Base-by-base conservation (phyloP, 2,113 vertebrate species). In the Thalassarche chlororhynchos region DNA sequence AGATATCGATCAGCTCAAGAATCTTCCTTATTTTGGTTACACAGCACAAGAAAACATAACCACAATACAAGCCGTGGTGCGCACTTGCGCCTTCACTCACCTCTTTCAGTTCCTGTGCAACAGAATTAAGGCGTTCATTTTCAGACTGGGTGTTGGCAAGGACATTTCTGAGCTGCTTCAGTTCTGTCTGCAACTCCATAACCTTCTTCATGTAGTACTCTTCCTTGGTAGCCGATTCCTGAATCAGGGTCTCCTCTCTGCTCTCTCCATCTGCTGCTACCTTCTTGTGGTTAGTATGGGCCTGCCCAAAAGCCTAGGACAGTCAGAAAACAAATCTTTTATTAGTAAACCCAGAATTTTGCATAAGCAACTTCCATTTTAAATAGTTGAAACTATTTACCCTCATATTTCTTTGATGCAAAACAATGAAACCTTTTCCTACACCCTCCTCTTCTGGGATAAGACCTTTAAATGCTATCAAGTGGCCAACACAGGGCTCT, bases 171-270 rank as follows among this genome's bases (percentile, higher is more conserved):
- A 99, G 96, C 97, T 99, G 99, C 89, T 99, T 99, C 46, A 99
- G 98, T 69, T 99, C 99, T 7, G 98, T 99, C 98, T 99, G 99
- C 90, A 99, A 92, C 93, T 99, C 99, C 58, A 99, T 99, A 83
- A 99, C 98, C 92, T 99, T 99, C 97, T 99, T 99, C 97, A 99
- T 99, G 36, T 99, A 99, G 83, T 99, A 99, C 52, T 99, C 99
- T 97, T 99, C 99, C 97, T 99, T 99, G 91, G 99, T 99, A 87
- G 99, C 99, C 0, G 99, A 99, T 97, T 99, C 99, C 97, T 99
- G 98, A 89, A 99, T 99, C 92, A 99, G 98, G 15, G 99, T 99
- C 97, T 99, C 99, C 87, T 99, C 99, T 61, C 99, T 99, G 98
- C 99, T 99, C 95, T 99, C 99, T 14, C 99, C 99, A 23, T 99